Evolutionary conservation across 2,888 invertebrate species (phyloP), one percentile per base, ranked within the genome.

Genomic region (Quadriops clusia): DNA sequence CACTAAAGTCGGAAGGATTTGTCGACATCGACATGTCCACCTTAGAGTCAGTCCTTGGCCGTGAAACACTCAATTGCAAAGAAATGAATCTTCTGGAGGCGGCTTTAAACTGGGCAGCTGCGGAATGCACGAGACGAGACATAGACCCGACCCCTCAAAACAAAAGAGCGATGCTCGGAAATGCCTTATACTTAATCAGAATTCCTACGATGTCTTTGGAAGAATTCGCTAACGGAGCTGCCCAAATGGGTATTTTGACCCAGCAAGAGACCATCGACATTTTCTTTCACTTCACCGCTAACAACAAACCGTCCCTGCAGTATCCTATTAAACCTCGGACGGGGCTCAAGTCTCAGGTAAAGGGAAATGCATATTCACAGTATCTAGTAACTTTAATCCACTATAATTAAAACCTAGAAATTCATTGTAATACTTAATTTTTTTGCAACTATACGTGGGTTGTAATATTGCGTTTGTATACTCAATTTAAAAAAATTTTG

Each of bases 21-120:
- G 82, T 86, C 42, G 94, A 95, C 58, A 91, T 95, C 53, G 94
- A 94, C 63, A 77, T 84, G 49, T 82, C 86, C 44, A 94, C 94
- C 14, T 70, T 94, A 47, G 85, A 89, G 60, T 86, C 86, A 35
- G 89, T 94, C 45, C 68, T 95, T 46, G 80, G 80, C 30, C 73
- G 94, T 42, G 94, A 95, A 64, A 93, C 94, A 3, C 69, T 95
- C 24, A 94, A 94, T 61, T 91, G 90, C 58, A 87, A 87, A 60
- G 95, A 95, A 65, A 82, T 86, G 46, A 80, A 84, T 56, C 65
- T 89, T 26, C 80, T 93, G 61, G 85, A 89, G 56, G 91, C 94
- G 9, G 90, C 89, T 1, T 66, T 91, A 38, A 77, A 82, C 43
- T 95, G 95, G 95, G 91, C 94, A 3, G 73, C 79, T 27, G 89